phyloP scores from a whole-genome alignment of 2,113 vertebrate species.

The Osmerus mordax region DNA sequence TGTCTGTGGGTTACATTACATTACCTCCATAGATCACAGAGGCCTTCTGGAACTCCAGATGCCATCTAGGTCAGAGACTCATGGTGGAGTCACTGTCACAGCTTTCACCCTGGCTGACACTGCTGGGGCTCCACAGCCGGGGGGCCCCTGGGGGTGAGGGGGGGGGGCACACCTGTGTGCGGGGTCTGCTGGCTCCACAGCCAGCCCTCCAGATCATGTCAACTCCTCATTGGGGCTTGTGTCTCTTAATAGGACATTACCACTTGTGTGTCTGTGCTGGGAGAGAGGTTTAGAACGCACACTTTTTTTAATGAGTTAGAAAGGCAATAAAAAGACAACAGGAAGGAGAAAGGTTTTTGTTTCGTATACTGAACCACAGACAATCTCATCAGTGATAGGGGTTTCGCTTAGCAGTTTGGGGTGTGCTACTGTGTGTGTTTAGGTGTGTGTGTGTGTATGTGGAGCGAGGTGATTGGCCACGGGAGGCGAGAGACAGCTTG shows the following conservation, averaged over 20 bases:
- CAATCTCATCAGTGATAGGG: conserved; percentile 15
- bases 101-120: no score
- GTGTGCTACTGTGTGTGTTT: conserved; percentile 17
- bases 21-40: conserved; percentile 1
- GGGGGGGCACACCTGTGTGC: no score
- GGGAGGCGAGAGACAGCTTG: conserved; percentile 55
- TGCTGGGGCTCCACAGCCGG: no score
- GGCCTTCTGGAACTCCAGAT: no score
- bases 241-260: conserved; percentile 17
- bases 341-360: conserved; percentile 10
- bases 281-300: conserved; percentile 14
- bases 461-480: conserved; percentile 39
- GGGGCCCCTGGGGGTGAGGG: no score
- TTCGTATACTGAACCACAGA: not conserved
- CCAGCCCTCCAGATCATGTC: no score
- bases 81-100: no score
- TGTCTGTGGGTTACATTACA: conserved; percentile 28
- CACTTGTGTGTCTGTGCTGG: conserved; percentile 4
- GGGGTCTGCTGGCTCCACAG: no score
- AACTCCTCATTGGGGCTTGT: no score
- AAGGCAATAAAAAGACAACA: conserved; percentile 29
- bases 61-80: no score
- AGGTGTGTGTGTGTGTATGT: conserved; percentile 4
- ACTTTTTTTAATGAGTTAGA: conserved; percentile 21
- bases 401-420: conserved; percentile 20